Base-by-base conservation (phyloP, 2,888 invertebrate genomes). In the Phyllotreta striolata region DNA sequence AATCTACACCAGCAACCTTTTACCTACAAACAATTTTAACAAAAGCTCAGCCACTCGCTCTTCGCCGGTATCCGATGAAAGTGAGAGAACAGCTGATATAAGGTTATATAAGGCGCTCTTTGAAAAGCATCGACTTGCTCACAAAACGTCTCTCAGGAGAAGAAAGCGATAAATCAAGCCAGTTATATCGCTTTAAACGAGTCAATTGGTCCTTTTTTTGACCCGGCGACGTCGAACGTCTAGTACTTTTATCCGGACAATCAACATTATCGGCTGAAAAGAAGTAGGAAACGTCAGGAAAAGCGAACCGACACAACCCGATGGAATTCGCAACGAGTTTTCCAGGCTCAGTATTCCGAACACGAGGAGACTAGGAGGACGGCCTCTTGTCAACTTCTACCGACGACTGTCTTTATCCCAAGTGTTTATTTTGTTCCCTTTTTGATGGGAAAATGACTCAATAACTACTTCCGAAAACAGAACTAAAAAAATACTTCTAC, bases 211-310 rank as follows among this genome's bases (percentile, higher is more conserved):
- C 69, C 64, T 66, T 62, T 66, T 24, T 69, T 64, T 67, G 59
- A 70, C 64, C 65, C 62, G 66, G 54, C 70, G 60, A 63, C 67
- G 67, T 69, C 69, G 67, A 72, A 74, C 72, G 68, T 66, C 70
- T 63, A 52, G 67, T 66, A 66, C 72, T 71, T 70, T 68, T 73
- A 73, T 74, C 72, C 74, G 73, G 73, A 74, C 73, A 74, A 73
- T 73, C 74, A 73, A 68, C 73, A 71, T 72, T 72, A 72, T 70
- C 70, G 67, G 67, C 56, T 51, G 61, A 24, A 61, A 65, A 55
- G 60, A 55, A 52, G 59, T 55, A 55, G 47, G 62, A 55, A 52
- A 52, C 55, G 61, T 52, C 61, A 24, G 55, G 47, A 34, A 59
- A 49, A 60, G 43, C 61, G 56, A 47, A 52, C 59, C 57, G 57